Evolutionary conservation across 30 jellyfish, hydroid and myxozoan genomes (phyloP).

Genomic region (Aurelia sp.): DNA sequence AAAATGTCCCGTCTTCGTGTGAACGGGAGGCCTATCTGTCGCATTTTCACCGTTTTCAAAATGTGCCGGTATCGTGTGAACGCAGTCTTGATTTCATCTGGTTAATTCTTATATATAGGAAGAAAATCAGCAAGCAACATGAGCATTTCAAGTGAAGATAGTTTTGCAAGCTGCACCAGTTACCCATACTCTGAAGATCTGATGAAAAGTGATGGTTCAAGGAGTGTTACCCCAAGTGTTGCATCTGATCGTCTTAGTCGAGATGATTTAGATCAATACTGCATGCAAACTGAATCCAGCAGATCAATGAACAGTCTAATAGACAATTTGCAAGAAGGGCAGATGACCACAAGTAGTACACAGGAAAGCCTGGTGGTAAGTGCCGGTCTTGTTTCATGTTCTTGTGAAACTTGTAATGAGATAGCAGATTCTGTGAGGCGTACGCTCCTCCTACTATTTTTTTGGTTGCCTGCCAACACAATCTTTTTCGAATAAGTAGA

Average conservation of each 20-base stretch:
- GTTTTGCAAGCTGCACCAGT: conserved; percentile 77
- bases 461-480: too few relatives aligned
- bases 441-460: too few relatives aligned
- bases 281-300: conserved; percentile 30
- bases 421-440: neutral
- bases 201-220: conserved; percentile 49
- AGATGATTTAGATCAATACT: conserved; percentile 63
- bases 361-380: conserved; percentile 23
- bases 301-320: conserved; percentile 45
- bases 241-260: conserved; percentile 67
- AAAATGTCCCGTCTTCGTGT: too few relatives aligned
- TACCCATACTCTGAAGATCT: conserved; percentile 51
- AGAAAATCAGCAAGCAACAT: conserved; percentile 44
- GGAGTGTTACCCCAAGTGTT: conserved; percentile 66
- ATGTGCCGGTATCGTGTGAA: too few relatives aligned
- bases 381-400: neutral
- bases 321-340: conserved; percentile 25
- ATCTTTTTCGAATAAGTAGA: too few relatives aligned
- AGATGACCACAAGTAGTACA: neutral
- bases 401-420: neutral
- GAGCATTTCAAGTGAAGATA: conserved; percentile 79
- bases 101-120: neutral
- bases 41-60: too few relatives aligned
- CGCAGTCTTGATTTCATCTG: too few relatives aligned
- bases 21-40: too few relatives aligned